A percentile compares a stretch with the other conserved stretches of the same genome.
These are phyloP conservation scores for Temnopleurus reevesii DNA, from an alignment of 53 echinoderm and acorn worm species.

Conservation along the genomic window DNA sequence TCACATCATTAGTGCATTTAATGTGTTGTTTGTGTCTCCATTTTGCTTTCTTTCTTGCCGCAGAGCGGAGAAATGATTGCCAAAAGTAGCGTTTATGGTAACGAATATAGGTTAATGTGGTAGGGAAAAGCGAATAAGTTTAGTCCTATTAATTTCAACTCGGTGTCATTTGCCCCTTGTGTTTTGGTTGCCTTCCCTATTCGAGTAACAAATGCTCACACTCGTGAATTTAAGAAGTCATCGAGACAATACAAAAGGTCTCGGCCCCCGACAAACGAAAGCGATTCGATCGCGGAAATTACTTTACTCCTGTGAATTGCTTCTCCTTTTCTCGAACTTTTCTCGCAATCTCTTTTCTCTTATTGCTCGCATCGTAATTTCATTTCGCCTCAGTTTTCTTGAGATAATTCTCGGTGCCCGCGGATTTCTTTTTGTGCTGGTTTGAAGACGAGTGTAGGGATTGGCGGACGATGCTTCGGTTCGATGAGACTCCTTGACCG, in stretches of 20 bases:
- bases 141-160: slow-evolving; percentile 46
- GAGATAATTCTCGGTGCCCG: neutral
- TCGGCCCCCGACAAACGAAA: neutral
- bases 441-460: neutral
- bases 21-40: slow-evolving; percentile 24
- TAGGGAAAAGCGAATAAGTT: slow-evolving; percentile 12
- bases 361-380: slow-evolving; percentile 45
- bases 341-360: slow-evolving; percentile 28
- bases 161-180: slow-evolving; percentile 31
- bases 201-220: neutral
- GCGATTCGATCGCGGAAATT: slow-evolving; percentile 41
- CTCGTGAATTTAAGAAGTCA: neutral
- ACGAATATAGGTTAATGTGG: slow-evolving; percentile 49
- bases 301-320: slow-evolving; percentile 9
- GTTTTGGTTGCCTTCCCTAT: neutral
- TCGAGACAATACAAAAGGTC: neutral
- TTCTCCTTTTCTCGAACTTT: neutral
- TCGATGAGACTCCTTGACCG: slow-evolving; percentile 17
- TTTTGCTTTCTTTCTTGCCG: slow-evolving; percentile 26
- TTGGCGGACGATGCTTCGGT: neutral
- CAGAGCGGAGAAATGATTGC: neutral
- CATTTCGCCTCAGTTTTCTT: slow-evolving; percentile 12
- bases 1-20: slow-evolving; percentile 14
- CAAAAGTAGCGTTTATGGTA: slow-evolving; percentile 24
- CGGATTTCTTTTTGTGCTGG: neutral